Percentiles rank a stretch among this genome's conserved stretches.
These are phyloP conservation scores for Coendou prehensilis DNA, from an alignment of 2,797 vertebrate genomes.

Conservation along the genomic window DNA sequence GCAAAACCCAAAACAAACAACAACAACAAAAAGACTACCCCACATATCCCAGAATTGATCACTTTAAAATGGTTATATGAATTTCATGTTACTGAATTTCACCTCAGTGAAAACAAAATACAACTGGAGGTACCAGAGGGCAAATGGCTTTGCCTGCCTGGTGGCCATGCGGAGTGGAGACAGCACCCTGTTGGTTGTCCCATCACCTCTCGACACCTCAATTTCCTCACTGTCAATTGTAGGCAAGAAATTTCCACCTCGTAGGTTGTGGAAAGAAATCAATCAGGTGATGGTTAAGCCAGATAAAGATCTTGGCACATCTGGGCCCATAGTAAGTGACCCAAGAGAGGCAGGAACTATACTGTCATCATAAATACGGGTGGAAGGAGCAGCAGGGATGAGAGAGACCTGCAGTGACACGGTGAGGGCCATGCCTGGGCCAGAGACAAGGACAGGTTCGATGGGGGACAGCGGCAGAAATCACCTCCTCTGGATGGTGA, in stretches of 20 bases:
- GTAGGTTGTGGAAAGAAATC: neutral
- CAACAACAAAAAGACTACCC: neutral
- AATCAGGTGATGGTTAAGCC: neutral
- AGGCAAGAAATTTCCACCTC: neutral
- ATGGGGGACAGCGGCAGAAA: neutral
- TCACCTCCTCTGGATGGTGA: neutral
- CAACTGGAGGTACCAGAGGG: too few species aligned
- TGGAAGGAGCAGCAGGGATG: neutral
- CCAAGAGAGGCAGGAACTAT: neutral
- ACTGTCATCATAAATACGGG: too few species aligned
- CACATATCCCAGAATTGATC: neutral
- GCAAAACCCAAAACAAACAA: neutral
- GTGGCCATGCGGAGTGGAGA: accelerated
- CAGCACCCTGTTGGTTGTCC: neutral
- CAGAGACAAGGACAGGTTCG: neutral
- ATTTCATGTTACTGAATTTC: neutral
- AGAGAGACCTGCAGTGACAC: neutral
- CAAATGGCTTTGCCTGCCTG: neutral
- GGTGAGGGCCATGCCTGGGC: too few species aligned
- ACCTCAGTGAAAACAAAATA: neutral
- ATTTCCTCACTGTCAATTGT: neutral
- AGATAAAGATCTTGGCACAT: neutral
- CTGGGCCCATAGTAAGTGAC: neutral
- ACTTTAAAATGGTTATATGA: neutral
- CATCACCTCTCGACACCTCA: neutral